Conservation (phyloP, 2,797 vertebrate species). For the Carduelis carduelis region DNA sequence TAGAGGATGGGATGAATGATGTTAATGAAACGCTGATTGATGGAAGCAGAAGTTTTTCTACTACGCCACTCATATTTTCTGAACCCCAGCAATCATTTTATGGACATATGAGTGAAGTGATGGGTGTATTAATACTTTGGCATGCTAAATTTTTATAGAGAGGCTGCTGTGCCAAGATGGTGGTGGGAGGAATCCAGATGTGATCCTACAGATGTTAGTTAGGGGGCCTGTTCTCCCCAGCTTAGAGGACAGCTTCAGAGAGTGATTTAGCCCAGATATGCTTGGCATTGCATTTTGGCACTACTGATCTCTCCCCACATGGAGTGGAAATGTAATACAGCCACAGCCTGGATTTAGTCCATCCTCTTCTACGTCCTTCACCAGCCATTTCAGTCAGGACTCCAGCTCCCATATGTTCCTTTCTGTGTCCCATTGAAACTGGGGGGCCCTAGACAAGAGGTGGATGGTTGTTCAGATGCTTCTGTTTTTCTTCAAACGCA, state of each 20-base stretch:
- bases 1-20: constrained; percentile 6
- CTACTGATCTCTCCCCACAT: background rate
- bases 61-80: background rate
- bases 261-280: background rate
- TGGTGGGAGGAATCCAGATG: constrained; percentile 1
- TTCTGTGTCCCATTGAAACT: background rate
- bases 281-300: background rate
- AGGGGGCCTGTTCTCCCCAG: background rate
- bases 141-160: background rate
- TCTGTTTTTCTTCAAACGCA: background rate
- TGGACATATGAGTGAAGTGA: background rate
- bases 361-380: background rate
- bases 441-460: background rate
- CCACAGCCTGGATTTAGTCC: background rate
- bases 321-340: background rate
- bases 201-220: background rate
- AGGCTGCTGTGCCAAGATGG: background rate
- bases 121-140: background rate
- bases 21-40: constrained; percentile 41
- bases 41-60: constrained; percentile 36
- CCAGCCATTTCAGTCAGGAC: background rate
- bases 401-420: background rate
- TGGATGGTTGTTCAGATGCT: background rate
- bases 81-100: background rate
- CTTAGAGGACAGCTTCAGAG: background rate